Conservation (phyloP, 2,113 vertebrate species). For the Apus apus region DNA sequence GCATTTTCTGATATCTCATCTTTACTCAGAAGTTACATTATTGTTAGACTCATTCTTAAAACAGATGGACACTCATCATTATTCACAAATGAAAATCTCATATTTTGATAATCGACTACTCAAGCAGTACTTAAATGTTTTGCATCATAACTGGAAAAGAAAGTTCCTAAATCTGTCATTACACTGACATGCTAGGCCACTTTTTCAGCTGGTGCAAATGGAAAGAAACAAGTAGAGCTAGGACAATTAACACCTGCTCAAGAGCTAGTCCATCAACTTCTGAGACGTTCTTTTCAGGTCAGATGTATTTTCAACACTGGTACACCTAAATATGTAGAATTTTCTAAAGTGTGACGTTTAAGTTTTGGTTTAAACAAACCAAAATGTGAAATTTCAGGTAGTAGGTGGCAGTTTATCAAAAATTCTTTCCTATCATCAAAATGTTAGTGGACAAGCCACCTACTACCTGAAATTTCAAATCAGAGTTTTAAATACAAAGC, state of each 20-base stretch:
- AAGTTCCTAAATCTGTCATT: background rate
- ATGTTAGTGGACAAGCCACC: background rate
- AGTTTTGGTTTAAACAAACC: background rate
- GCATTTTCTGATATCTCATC: background rate
- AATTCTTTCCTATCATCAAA: no score
- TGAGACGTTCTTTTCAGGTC: background rate
- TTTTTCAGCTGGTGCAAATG: conserved; percentile 34
- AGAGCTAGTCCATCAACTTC: conserved; percentile 1
- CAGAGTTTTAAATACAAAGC: conserved; percentile 50
- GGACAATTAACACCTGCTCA: conserved; percentile 37
- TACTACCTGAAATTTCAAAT: background rate
- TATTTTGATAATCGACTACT: background rate
- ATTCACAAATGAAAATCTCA: background rate
- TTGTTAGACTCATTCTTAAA: background rate
- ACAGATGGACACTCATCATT: background rate
- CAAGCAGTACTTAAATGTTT: background rate
- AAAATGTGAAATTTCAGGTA: background rate
- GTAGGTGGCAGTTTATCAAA: background rate
- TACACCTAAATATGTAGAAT: background rate
- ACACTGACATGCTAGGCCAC: background rate
- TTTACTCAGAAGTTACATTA: background rate
- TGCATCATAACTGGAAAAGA: background rate
- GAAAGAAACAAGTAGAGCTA: conserved; percentile 30
- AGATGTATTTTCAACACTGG: background rate
- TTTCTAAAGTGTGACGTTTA: background rate